phyloP scores from a whole-genome alignment of 1,140 invertebrate genomes.

The Semibalanus balanoides region DNA sequence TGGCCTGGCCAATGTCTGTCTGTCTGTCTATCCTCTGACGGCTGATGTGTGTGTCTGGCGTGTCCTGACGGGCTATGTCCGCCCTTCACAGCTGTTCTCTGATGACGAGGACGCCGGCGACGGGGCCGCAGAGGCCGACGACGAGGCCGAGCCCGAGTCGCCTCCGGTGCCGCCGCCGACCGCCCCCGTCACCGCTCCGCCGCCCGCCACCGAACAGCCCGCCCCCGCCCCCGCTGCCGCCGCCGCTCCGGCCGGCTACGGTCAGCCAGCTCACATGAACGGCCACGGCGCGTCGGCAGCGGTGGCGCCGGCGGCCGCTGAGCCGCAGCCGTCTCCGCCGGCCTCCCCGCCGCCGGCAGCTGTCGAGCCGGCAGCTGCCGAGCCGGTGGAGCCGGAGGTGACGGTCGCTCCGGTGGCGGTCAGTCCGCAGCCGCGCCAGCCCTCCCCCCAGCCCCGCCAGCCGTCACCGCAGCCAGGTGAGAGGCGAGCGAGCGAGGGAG shows the following conservation, averaged over 20 bases:
- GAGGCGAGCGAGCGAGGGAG: no score
- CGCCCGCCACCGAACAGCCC: conserved; percentile 13
- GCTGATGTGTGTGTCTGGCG: no score
- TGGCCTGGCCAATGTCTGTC: no score
- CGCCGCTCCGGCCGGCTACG: conserved; percentile 10
- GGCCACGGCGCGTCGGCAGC: conserved; percentile 13
- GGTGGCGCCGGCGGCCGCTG: conserved; percentile 5
- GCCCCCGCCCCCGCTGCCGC: conserved; percentile 14
- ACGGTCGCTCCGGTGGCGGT: conserved; percentile 7
- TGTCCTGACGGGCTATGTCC: no score
- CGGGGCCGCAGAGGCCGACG: conserved; percentile 13
- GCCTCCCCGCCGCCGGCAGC: conserved; percentile 16
- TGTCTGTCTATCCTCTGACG: no score
- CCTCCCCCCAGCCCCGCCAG: conserved; percentile 14
- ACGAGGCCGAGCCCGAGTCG: conserved; percentile 15
- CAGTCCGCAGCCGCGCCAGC: conserved; percentile 7
- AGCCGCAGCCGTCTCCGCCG: not conserved
- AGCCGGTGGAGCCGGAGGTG: conserved; percentile 12
- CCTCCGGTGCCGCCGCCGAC: conserved; percentile 14
- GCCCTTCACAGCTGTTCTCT: conserved; percentile 20
- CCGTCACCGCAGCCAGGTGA: not conserved
- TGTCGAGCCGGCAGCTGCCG: conserved; percentile 17
- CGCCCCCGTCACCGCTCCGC: conserved; percentile 12
- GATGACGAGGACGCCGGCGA: conserved; percentile 12
- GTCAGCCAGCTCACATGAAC: conserved; percentile 13